phyloP scores from a whole-genome alignment of 1,140 invertebrate genomes.

The Paraescarpia echinospica region DNA sequence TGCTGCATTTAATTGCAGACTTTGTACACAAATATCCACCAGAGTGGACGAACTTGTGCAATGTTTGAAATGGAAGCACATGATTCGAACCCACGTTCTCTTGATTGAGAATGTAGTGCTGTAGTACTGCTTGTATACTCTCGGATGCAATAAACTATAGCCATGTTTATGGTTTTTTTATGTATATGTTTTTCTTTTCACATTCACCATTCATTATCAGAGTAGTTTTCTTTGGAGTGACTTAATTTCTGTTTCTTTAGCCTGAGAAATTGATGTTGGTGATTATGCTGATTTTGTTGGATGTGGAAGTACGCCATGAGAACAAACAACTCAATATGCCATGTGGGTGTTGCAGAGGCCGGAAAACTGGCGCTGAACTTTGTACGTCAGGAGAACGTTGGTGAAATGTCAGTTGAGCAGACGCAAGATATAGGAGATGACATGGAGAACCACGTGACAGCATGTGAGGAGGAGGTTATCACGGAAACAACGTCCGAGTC shows the following conservation, averaged over 20 bases:
- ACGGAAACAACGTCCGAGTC: background rate
- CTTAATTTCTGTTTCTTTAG: background rate
- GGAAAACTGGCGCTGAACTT: conserved; percentile 74
- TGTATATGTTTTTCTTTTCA: conserved; percentile 20
- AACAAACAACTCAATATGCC: background rate
- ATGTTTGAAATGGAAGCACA: no score
- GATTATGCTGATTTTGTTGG: background rate
- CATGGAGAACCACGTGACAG: background rate
- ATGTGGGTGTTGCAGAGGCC: conserved; percentile 60
- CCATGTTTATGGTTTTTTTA: no score
- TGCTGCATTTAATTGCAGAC: no score
- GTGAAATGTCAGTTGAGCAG: background rate
- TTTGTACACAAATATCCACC: no score
- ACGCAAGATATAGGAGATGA: conserved; percentile 22
- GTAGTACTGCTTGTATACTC: no score
- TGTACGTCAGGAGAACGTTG: conserved; percentile 39
- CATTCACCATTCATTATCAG: background rate
- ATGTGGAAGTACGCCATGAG: background rate
- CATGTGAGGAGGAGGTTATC: background rate
- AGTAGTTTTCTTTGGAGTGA: background rate
- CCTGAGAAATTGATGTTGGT: background rate
- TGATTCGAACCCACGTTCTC: no score
- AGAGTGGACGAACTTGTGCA: no score
- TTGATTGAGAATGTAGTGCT: no score
- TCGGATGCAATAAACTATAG: background rate